These are phyloP conservation scores for Phoxinus dragarum DNA, from an alignment of 2,797 vertebrate species.

Conservation along the genomic window DNA sequence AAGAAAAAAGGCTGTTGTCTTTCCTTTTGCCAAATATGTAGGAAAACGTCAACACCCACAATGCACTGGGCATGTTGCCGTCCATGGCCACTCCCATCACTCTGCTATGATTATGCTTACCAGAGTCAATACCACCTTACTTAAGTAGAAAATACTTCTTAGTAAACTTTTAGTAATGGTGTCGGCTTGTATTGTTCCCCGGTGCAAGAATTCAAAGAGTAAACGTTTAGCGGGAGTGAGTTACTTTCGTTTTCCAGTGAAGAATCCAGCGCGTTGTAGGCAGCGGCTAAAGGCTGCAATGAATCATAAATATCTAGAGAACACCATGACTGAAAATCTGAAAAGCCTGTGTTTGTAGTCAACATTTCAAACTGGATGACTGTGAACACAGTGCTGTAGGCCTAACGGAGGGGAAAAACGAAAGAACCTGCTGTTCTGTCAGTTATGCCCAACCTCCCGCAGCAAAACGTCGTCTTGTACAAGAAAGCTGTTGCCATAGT, in stretches of 20 bases:
- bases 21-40: not conserved
- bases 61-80: not conserved
- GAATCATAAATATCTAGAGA: not conserved
- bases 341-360: not conserved
- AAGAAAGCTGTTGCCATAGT: not conserved
- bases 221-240: not conserved
- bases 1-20: not conserved
- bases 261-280: not conserved
- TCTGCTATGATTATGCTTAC: not conserved
- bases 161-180: not conserved
- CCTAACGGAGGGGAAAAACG: not conserved
- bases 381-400: not conserved
- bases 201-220: not conserved
- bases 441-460: not conserved
- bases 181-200: not conserved
- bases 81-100: not conserved
- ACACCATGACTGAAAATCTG: not conserved
- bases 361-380: not conserved
- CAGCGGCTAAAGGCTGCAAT: not conserved
- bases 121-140: no score
- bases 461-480: not conserved
- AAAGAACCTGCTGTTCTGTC: not conserved
- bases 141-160: not conserved
- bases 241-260: not conserved
- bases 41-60: not conserved